Evolutionary conservation across 1,140 invertebrate species (phyloP), one percentile per base, ranked within the genome.

Genomic region (Drosophila quadrilineata): DNA sequence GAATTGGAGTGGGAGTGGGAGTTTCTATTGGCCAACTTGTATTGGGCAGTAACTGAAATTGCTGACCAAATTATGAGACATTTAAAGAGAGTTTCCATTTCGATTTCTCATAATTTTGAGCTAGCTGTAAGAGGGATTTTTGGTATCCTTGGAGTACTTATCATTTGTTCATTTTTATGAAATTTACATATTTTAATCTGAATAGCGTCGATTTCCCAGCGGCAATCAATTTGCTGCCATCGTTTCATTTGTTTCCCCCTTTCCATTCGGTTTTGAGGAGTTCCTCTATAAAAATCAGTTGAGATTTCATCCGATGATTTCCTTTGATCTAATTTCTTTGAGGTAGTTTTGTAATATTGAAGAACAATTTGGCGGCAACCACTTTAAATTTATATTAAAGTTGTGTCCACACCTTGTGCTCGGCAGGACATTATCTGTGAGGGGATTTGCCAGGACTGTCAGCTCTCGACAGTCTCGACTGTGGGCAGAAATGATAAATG

Each of bases 401-500:
- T 6, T 10, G 1, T 29, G 17, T 22, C 2, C 2, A 31, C 26
- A 16, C 2, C n/a, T n/a, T n/a, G n/a, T n/a, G n/a, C n/a, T n/a
- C n/a, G n/a, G n/a, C n/a, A n/a, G n/a, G n/a, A n/a, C n/a, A n/a
- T n/a, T n/a, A n/a, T n/a, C n/a, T n/a, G n/a, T n/a, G n/a, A 12
- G n/a, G 1, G 43, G 35, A 56, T 17, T 38, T 33, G 6, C 4
- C 5, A n/a, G 22, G 22, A 8, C 22, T 57, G 26, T 41, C 45
- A n/a, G n/a, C n/a, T n/a, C n/a, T n/a, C n/a, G n/a, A n/a, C n/a
- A n/a, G n/a, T n/a, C n/a, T n/a, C n/a, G n/a, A n/a, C n/a, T n/a
- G n/a, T n/a, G n/a, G n/a, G n/a, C n/a, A n/a, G n/a, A 38, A 49
- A 40, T 67, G 64, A 67, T 67, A 67, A 67, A 67, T 67, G 57